These are phyloP conservation scores for Trididemnum miniatum DNA, from an alignment of 23 tunicate species.

Conservation along the genomic window DNA sequence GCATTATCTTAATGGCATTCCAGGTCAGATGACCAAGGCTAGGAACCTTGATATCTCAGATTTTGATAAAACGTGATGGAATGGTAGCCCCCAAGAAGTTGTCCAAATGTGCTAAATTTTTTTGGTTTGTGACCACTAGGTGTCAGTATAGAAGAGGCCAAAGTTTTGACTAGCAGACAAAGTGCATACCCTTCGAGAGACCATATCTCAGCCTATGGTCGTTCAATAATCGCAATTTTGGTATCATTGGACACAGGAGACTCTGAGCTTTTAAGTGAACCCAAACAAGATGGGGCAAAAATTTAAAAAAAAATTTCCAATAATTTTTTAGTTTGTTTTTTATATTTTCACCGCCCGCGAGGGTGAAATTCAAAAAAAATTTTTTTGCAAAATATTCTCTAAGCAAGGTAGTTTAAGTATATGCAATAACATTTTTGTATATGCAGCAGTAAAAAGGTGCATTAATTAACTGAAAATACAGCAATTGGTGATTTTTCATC, in stretches of 20 bases:
- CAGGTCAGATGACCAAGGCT: neutral
- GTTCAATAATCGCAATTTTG: neutral
- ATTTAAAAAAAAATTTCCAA: neutral
- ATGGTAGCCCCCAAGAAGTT: neutral
- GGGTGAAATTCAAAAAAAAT: neutral
- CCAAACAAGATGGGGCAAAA: neutral
- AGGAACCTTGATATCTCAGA: neutral
- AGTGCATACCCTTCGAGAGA: conserved; percentile 1
- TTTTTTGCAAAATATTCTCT: neutral
- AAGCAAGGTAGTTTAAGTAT: neutral
- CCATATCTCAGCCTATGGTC: neutral
- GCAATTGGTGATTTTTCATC: neutral
- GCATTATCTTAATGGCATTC: neutral
- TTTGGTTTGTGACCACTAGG: neutral
- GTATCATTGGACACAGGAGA: neutral
- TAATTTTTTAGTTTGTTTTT: too few relatives aligned
- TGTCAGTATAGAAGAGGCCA: neutral
- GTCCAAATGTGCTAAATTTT: neutral
- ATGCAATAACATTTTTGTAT: neutral
- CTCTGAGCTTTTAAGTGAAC: neutral
- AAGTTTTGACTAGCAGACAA: neutral
- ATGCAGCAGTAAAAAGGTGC: neutral
- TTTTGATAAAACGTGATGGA: neutral
- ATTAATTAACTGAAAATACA: neutral
- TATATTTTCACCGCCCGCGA: neutral